Percentiles rank a stretch among this genome's conserved stretches.
Conservation (phyloP, 1,140 invertebrate genomes). For the Doryteuthis pealeii region DNA sequence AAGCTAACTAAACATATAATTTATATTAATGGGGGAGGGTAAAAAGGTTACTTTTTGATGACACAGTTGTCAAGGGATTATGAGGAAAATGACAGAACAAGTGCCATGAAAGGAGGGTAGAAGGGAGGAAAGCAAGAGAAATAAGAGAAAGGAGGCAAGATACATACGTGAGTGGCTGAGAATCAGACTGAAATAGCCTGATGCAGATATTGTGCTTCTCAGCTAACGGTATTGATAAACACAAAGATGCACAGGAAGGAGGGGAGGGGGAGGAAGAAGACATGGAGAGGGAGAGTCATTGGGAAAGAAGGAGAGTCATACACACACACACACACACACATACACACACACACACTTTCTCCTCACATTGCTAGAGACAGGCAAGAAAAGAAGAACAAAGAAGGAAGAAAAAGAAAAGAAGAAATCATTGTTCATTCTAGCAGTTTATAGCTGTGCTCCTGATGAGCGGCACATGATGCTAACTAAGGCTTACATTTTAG, state of each 20-base stretch:
- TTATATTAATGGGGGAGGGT: too few relatives aligned
- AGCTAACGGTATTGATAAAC: constrained; percentile 1
- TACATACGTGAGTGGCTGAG: constrained; percentile 10
- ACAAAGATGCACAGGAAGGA: neutral
- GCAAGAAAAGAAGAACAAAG: constrained; percentile 3
- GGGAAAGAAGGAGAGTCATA: neutral
- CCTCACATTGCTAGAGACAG: constrained; percentile 8
- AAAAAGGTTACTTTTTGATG: too few relatives aligned
- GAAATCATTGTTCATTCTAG: neutral
- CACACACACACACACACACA: constrained; percentile 9
- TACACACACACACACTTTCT: constrained; percentile 9
- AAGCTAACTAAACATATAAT: too few relatives aligned
- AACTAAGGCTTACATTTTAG: neutral
- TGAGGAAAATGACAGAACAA: too few relatives aligned
- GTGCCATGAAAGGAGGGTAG: too few relatives aligned
- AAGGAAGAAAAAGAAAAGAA: neutral
- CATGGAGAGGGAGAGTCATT: neutral
- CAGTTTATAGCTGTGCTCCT: neutral
- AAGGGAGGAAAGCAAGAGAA: neutral
- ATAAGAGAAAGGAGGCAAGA: neutral
- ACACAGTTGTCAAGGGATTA: too few relatives aligned
- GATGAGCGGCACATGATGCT: neutral
- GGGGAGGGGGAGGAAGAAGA: neutral
- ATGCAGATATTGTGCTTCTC: constrained; percentile 8
- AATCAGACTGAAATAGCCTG: constrained; percentile 2